phyloP scores from a whole-genome alignment of 2,888 invertebrate species.

The Balanococcus diminutus region DNA sequence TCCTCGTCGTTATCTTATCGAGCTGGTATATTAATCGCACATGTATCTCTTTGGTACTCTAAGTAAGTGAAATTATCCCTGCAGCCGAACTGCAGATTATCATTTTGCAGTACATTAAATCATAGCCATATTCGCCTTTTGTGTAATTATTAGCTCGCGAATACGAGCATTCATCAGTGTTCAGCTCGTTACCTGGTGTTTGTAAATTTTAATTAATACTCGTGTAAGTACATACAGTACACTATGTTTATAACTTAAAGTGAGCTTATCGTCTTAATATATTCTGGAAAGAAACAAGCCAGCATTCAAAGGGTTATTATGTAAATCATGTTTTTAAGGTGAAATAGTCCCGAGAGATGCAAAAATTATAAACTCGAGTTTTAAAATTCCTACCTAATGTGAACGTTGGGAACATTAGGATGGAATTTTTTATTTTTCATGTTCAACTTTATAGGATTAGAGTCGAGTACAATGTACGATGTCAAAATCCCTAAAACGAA shows the following conservation, averaged over 20 bases:
- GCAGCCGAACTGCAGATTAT: background rate
- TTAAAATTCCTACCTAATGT: background rate
- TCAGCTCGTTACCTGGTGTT: background rate
- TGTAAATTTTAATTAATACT: conserved; percentile 32
- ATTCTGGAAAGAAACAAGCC: background rate
- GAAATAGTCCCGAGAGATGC: background rate
- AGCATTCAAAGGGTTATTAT: background rate
- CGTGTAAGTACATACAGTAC: background rate
- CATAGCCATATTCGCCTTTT: conserved; percentile 1
- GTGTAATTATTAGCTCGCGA: background rate
- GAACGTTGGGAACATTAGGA: background rate
- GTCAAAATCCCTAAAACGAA: background rate
- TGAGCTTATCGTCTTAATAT: background rate
- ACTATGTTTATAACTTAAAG: background rate
- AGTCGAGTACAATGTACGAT: background rate
- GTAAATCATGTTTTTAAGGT: background rate
- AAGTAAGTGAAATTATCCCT: background rate
- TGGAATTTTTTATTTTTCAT: background rate
- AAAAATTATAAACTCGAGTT: background rate
- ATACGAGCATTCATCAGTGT: background rate
- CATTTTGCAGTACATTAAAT: conserved; percentile 6
- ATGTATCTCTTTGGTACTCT: background rate
- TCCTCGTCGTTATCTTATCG: background rate
- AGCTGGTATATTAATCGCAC: background rate
- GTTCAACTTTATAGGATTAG: background rate